A percentile compares a stretch with the other conserved stretches of the same genome.
These are phyloP conservation scores for Dunckerocampus dactyliophorus DNA, from an alignment of 2,113 vertebrate genomes.

Conservation along the genomic window DNA sequence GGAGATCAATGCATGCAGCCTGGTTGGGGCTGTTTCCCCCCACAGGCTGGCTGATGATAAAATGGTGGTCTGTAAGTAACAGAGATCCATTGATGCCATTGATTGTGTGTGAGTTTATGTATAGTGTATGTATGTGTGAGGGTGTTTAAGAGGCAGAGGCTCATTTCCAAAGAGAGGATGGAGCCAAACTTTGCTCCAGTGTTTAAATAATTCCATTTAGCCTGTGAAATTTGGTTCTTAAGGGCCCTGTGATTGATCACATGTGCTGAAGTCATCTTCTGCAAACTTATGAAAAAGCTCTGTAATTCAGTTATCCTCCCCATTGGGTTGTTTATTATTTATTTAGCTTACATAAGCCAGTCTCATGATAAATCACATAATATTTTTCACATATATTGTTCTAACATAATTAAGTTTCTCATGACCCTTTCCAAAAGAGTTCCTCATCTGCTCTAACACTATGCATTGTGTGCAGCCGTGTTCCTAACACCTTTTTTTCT, in stretches of 20 bases:
- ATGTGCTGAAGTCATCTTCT: conserved; percentile 50
- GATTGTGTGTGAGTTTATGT: conserved; percentile 3
- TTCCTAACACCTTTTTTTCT: conserved; percentile 52
- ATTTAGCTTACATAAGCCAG: conserved; percentile 55
- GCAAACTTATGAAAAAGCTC: conserved; percentile 64
- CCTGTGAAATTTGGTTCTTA: conserved; percentile 54
- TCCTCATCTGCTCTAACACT: conserved; percentile 44
- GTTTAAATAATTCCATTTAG: conserved; percentile 56
- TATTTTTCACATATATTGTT: conserved; percentile 61
- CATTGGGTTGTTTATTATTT: conserved; percentile 60
- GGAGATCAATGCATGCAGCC: conserved; percentile 29
- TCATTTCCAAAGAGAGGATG: conserved; percentile 24
- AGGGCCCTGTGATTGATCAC: conserved; percentile 65
- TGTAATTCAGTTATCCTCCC: conserved; percentile 56
- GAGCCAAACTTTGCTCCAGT: conserved; percentile 23
- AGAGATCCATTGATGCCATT: conserved; percentile 12
- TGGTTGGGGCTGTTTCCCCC: conserved; percentile 19
- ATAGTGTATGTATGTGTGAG: neutral
- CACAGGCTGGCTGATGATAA: conserved; percentile 44
- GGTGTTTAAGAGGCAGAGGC: neutral
- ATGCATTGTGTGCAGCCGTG: conserved; percentile 35
- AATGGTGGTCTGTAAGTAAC: conserved; percentile 36
- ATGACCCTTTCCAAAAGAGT: conserved; percentile 31
- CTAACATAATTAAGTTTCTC: conserved; percentile 59
- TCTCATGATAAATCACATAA: conserved; percentile 63